Conservation (phyloP, 2,888 invertebrate genomes). For the Nineta flava region DNA sequence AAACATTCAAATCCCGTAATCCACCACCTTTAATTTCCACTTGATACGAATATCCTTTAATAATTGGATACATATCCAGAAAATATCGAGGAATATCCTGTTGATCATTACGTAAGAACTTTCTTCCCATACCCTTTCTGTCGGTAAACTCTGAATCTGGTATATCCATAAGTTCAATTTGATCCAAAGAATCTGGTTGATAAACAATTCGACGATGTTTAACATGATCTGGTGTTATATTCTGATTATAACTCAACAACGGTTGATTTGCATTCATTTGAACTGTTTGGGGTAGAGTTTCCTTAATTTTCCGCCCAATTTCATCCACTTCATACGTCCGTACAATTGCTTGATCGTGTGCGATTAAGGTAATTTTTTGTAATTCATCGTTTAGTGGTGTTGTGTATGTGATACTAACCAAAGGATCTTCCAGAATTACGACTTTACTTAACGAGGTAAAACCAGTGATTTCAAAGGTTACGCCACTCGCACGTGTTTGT, state of each 20-base stretch:
- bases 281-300: not conserved
- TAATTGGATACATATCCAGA: not conserved
- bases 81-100: not conserved
- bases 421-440: not conserved
- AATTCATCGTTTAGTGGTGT: not conserved
- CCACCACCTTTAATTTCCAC: not conserved
- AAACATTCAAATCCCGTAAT: not conserved
- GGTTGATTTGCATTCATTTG: not conserved
- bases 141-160: not conserved
- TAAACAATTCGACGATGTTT: not conserved
- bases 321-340: not conserved
- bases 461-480: not conserved
- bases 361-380: not conserved
- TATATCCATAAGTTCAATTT: not conserved
- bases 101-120: not conserved
- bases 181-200: not conserved
- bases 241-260: not conserved
- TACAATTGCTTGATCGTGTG: not conserved
- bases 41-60: not conserved
- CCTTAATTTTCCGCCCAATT: not conserved
- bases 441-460: not conserved
- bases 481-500: not conserved
- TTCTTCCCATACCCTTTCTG: not conserved
- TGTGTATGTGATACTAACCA: not conserved
- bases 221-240: not conserved